Conservation (phyloP, 2,113 vertebrate genomes). For the Brachyhypopomus gauderio region DNA sequence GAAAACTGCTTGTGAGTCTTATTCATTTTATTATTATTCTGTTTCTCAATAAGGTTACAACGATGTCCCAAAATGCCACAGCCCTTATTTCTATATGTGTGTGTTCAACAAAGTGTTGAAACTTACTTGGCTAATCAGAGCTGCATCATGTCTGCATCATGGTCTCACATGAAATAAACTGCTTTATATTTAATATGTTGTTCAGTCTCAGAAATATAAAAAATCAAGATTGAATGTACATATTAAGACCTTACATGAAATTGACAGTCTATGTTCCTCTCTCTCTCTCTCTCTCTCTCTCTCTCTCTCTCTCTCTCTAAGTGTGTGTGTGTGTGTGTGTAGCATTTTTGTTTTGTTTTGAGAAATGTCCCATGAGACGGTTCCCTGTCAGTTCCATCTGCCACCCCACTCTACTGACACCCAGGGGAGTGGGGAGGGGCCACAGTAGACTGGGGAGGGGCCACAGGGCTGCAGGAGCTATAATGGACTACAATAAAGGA, state of each 20-base stretch:
- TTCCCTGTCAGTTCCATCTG: constrained; percentile 81
- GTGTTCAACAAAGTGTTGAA: background rate
- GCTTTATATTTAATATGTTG: background rate
- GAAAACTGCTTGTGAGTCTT: too few species aligned
- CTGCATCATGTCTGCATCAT: background rate
- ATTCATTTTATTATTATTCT: too few species aligned
- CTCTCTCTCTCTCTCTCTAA: background rate
- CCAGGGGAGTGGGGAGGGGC: constrained; percentile 70
- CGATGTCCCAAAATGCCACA: too few species aligned
- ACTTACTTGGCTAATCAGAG: background rate
- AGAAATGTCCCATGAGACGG: constrained; percentile 71
- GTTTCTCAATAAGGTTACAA: too few species aligned
- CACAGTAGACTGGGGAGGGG: constrained; percentile 71
- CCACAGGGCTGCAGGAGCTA: constrained; percentile 50
- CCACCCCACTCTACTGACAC: constrained; percentile 78
- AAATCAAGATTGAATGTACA: background rate
- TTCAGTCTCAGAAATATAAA: background rate
- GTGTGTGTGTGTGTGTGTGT: constrained; percentile 34
- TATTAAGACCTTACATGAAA: background rate
- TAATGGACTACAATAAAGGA: constrained; percentile 73
- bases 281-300: background rate
- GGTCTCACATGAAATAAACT: background rate
- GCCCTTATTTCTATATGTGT: too few species aligned
- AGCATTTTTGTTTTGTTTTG: constrained; percentile 53
- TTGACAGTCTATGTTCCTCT: background rate